These are phyloP conservation scores for Coreius guichenoti DNA, from an alignment of 2,797 vertebrate species.

Conservation along the genomic window DNA sequence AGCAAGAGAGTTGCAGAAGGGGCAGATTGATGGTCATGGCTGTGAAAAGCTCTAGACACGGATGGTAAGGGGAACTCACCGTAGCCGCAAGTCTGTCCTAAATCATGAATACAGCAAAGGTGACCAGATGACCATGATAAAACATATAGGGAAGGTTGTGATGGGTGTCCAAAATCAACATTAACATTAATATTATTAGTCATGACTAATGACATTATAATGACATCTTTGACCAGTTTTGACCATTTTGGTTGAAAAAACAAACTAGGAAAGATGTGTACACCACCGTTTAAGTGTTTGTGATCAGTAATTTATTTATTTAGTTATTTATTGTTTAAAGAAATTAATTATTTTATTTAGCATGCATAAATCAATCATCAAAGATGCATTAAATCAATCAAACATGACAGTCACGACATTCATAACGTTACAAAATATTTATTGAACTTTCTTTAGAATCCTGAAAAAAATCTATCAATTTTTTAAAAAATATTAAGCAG, in stretches of 20 bases:
- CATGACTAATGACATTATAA: too few species aligned
- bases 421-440: too few species aligned
- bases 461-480: neutral
- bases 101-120: constrained; percentile 41
- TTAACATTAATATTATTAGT: neutral
- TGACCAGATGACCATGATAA: neutral
- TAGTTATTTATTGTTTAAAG: neutral
- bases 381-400: neutral
- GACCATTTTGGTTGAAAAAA: neutral
- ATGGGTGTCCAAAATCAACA: neutral
- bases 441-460: neutral
- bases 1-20: neutral
- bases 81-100: constrained; percentile 59
- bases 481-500: neutral
- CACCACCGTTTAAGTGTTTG: neutral
- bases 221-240: neutral
- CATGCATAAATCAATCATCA: neutral
- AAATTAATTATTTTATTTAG: neutral
- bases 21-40: neutral
- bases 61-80: constrained; percentile 42
- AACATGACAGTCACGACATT: neutral
- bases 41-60: constrained; percentile 53
- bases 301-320: neutral
- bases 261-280: neutral
- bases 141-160: neutral